Percentiles rank a stretch among this genome's conserved stretches.
phyloP scores from a whole-genome alignment of 1,140 invertebrate genomes.

The Sycophaga agraensis region DNA sequence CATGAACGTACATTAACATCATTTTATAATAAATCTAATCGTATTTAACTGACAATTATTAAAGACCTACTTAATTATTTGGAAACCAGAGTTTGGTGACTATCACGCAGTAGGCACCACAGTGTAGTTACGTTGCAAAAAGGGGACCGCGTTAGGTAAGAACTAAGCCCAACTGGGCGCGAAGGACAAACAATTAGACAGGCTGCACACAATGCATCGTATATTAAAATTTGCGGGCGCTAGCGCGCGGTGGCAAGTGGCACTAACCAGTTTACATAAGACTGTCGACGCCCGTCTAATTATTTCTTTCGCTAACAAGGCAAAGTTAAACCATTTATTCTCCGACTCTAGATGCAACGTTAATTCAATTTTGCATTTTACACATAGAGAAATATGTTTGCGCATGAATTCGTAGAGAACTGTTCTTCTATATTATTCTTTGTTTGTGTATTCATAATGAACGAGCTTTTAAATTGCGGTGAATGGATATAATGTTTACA shows the following conservation, averaged over 20 bases:
- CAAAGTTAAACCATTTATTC: constrained; percentile 11
- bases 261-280: too few species aligned
- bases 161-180: constrained; percentile 11
- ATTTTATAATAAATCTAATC: constrained; percentile 2
- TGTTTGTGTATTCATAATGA: too few species aligned
- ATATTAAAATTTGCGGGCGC: neutral
- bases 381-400: constrained; percentile 22
- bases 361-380: constrained; percentile 9
- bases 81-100: constrained; percentile 30
- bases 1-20: neutral
- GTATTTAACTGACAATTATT: constrained; percentile 12
- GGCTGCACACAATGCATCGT: too few species aligned
- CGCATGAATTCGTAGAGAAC: constrained; percentile 25
- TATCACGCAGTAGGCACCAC: constrained; percentile 31
- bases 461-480: too few species aligned
- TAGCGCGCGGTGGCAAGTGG: too few species aligned
- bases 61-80: constrained; percentile 29
- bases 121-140: constrained; percentile 30
- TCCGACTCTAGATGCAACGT: constrained; percentile 18
- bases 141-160: constrained; percentile 31
- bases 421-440: constrained; percentile 16
- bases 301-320: constrained; percentile 10
- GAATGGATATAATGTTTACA: too few species aligned
- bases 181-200: constrained; percentile 5
- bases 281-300: neutral